Percentiles rank a stretch among this genome's conserved stretches.
Conservation (phyloP, 2,113 vertebrate genomes). For the Zosterops borbonicus region DNA sequence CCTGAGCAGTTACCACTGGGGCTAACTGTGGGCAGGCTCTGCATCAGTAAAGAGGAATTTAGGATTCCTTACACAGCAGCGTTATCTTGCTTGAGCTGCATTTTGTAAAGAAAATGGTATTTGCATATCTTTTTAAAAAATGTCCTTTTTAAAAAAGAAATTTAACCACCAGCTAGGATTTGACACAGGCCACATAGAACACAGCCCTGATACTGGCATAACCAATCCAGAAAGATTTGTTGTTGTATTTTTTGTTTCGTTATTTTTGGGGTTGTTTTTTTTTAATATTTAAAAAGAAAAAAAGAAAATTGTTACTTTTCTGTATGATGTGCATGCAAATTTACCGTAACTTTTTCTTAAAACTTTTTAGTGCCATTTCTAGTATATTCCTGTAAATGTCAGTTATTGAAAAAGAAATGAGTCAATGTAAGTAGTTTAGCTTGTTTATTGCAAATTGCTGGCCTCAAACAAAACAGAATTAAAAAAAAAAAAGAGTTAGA, state of each 20-base stretch:
- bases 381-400: constrained; percentile 87
- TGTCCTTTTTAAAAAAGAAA: constrained; percentile 29
- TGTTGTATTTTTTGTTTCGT: constrained; percentile 37
- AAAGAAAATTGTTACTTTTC: constrained; percentile 78
- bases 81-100: constrained; percentile 5
- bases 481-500: constrained; percentile 56
- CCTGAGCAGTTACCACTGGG: not conserved
- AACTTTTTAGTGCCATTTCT: constrained; percentile 88
- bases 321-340: constrained; percentile 95
- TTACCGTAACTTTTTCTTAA: constrained; percentile 88
- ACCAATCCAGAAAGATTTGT: constrained; percentile 46
- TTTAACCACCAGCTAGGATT: not conserved
- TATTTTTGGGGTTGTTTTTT: not conserved
- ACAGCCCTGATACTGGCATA: constrained; percentile 30
- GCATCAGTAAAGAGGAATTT: not conserved
- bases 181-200: not conserved
- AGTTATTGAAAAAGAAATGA: constrained; percentile 74
- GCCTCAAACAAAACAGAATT: constrained; percentile 74
- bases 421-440: constrained; percentile 82
- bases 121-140: constrained; percentile 40
- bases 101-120: constrained; percentile 34
- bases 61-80: not conserved
- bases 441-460: constrained; percentile 78
- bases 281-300: constrained; percentile 83
- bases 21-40: constrained; percentile 29